Evolutionary conservation across 2,888 invertebrate species (phyloP), one percentile per base, ranked within the genome.

Genomic region (Lottia scabra): DNA sequence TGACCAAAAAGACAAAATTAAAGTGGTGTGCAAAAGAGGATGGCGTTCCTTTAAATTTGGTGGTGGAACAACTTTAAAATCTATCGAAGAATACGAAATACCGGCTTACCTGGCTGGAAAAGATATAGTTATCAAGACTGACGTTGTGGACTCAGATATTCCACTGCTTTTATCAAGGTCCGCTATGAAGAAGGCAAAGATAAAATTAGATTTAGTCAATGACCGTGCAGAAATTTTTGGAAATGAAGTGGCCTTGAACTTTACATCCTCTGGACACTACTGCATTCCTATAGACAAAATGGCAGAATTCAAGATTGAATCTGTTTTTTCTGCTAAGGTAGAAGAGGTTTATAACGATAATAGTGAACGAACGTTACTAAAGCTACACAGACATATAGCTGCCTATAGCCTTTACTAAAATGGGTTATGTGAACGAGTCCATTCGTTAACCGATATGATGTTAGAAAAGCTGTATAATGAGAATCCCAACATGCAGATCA

Each of bases 221-320:
- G 56, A 68, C 43, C 27, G 23, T 62, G 56, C 56, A n/a, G 19
- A 46, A 45, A 62, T 48, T 0, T 16, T 45, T 15, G 48, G 23
- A 27, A 45, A 65, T 16, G 43, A 38, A 10, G 43, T 72, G 43
- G 62, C 68, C 4, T 64, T 72, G 63, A 68, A 68, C 56, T 38
- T 71, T 27, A 71, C 71, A 23, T 65, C 65, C 48, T 71, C 71
- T 19, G 70, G 48, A 64, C 65, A 70, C 64, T 70, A 70, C 38
- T 70, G 70, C 48, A 65, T 70, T n/a, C 70, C 70, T 26, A 68
- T 68, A 43, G 63, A 68, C 63, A 68, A 43, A 68, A 63, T 65
- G 38, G 70, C 44, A 27, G 45, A 64, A 63, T 44, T 70, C 43
- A n/a, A 64, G 26, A 62, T 71, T 46, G 67, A 66, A 30, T 56